These are phyloP conservation scores for Synodontis membranacea DNA, from an alignment of 2,113 vertebrate genomes.

Conservation along the genomic window DNA sequence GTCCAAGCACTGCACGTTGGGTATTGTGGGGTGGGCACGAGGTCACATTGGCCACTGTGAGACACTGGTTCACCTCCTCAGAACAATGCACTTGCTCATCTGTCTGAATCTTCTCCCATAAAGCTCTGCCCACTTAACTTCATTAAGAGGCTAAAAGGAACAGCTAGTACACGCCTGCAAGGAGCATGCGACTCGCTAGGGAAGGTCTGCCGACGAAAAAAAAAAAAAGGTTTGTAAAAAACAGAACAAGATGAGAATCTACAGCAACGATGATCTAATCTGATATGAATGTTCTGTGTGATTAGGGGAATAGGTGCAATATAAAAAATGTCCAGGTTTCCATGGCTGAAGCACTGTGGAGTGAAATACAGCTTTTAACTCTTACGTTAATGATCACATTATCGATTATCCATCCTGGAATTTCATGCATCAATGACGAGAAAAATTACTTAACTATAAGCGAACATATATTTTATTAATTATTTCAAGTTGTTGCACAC, in stretches of 20 bases:
- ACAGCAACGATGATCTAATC: neutral
- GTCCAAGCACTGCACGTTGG: conserved; percentile 2
- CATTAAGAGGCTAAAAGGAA: neutral
- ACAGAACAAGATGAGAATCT: neutral
- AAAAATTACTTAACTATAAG: neutral
- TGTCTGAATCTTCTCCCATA: neutral
- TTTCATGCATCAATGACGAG: neutral
- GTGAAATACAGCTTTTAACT: neutral
- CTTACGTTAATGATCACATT: neutral
- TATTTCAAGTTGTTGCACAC: no score
- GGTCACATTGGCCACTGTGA: conserved; percentile 24
- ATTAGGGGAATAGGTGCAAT: neutral
- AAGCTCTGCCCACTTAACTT: neutral
- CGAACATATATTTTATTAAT: no score
- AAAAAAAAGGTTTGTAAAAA: neutral
- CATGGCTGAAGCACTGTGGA: neutral
- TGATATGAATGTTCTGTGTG: neutral
- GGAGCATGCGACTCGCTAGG: neutral
- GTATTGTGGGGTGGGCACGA: conserved; percentile 25
- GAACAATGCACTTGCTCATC: conserved; percentile 22
- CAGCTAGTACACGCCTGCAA: conserved; percentile 1
- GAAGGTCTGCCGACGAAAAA: neutral
- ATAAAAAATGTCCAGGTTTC: neutral
- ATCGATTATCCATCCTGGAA: neutral
- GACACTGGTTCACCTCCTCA: neutral